Conservation (phyloP, 30 jellyfish, hydroid and myxozoan genomes). For the Hydractinia echinata region DNA sequence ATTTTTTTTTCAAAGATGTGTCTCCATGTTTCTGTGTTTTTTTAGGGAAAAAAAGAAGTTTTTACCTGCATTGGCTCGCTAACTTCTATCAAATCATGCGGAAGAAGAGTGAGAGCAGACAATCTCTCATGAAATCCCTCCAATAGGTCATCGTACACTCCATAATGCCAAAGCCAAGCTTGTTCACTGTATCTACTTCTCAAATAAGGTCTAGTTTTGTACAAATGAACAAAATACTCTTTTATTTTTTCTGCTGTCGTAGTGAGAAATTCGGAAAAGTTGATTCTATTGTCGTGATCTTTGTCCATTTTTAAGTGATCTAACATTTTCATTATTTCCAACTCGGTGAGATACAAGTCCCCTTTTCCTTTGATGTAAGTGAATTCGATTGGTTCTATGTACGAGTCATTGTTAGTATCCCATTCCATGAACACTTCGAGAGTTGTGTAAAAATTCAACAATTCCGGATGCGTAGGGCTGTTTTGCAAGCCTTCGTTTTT, state of each 20-base stretch:
- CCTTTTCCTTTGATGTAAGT: constrained; percentile 68
- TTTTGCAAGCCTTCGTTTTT: constrained; percentile 34
- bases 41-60: neutral
- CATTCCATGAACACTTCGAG: constrained; percentile 49
- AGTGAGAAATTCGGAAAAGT: neutral
- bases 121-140: constrained; percentile 55
- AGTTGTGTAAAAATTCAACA: constrained; percentile 27
- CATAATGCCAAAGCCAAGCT: constrained; percentile 81
- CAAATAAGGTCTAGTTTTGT: constrained; percentile 40
- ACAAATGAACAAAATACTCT: constrained; percentile 34
- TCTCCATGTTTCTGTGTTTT: neutral
- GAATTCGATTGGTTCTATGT: constrained; percentile 57
- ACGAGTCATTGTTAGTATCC: constrained; percentile 54
- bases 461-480: constrained; percentile 55
- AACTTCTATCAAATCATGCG: constrained; percentile 62
- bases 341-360: constrained; percentile 51
- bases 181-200: constrained; percentile 78
- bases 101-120: constrained; percentile 55
- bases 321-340: constrained; percentile 45
- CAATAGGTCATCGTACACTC: constrained; percentile 42
- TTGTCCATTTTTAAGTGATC: constrained; percentile 7
- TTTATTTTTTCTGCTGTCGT: constrained; percentile 21
- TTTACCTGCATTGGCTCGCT: constrained; percentile 91
- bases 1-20: neutral
- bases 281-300: constrained; percentile 10